Evolutionary conservation across 2,888 invertebrate species (phyloP).

Genomic region (Xanthorhoe designata): DNA sequence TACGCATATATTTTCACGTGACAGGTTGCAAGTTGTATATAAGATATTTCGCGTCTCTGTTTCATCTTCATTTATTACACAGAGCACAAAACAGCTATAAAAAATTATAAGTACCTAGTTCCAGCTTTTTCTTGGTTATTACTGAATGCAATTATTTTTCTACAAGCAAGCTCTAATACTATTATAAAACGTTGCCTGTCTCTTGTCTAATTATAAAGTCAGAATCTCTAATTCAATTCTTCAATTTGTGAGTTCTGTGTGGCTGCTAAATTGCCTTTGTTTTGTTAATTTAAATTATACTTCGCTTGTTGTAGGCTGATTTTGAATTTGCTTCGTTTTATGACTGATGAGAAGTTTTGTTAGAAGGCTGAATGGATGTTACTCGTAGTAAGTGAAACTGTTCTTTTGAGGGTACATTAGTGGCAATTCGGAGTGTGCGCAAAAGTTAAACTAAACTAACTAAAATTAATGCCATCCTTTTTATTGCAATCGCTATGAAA

Average conservation of each 20-base stretch:
- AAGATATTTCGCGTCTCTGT: not conserved
- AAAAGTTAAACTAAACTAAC: too few species aligned
- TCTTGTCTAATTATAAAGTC: conserved; percentile 43
- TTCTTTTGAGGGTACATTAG: too few species aligned
- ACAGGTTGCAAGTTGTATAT: too few species aligned
- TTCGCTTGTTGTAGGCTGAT: not conserved
- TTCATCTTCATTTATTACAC: not conserved
- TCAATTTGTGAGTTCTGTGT: conserved; percentile 21
- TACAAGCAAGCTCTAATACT: conserved; percentile 31
- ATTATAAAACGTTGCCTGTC: conserved; percentile 42
- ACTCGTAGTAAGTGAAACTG: too few species aligned
- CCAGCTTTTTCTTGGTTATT: not conserved
- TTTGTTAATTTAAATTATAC: conserved; percentile 20
- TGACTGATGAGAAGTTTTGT: not conserved
- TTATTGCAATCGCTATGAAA: too few species aligned
- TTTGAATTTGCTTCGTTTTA: not conserved
- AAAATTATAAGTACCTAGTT: not conserved
- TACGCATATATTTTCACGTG: too few species aligned
- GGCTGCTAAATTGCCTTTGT: conserved; percentile 33
- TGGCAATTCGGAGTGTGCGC: too few species aligned
- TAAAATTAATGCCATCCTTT: too few species aligned
- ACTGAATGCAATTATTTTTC: conserved; percentile 10
- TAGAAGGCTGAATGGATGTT: too few species aligned
- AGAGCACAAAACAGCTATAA: not conserved
- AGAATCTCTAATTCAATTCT: conserved; percentile 40